These are phyloP conservation scores for Cremastobaeus sp. DNA, from an alignment of 2,888 invertebrate genomes.

Conservation along the genomic window DNA sequence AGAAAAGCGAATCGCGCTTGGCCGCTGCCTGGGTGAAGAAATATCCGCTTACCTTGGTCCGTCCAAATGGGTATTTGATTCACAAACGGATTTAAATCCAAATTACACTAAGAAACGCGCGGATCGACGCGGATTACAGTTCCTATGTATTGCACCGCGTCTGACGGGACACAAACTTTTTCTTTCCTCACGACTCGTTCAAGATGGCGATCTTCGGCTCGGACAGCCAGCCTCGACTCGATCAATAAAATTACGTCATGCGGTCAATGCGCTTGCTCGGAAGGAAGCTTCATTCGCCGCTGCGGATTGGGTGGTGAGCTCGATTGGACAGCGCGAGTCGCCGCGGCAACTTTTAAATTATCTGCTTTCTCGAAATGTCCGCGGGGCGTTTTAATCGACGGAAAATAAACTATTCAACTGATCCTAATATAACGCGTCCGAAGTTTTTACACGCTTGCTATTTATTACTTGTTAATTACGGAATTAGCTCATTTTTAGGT, in stretches of 20 bases:
- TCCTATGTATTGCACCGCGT: conserved; percentile 69
- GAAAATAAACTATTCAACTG: too few species aligned
- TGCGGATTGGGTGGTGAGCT: too few species aligned
- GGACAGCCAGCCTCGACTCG: conserved; percentile 67
- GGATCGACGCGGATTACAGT: conserved; percentile 77
- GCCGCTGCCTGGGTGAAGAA: conserved; percentile 26
- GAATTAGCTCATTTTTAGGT: too few species aligned
- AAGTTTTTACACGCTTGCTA: too few species aligned
- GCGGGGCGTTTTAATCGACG: too few species aligned
- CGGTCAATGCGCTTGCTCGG: conserved; percentile 65
- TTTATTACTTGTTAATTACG: too few species aligned
- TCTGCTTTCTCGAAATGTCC: too few species aligned
- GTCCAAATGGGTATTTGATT: conserved; percentile 86
- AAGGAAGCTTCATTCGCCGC: conserved; percentile 11
- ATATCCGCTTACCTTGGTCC: conserved; percentile 85
- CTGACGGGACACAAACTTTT: conserved; percentile 73
- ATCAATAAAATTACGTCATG: conserved; percentile 80
- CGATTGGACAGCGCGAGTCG: not conserved
- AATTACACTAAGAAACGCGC: conserved; percentile 75
- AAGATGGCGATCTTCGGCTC: conserved; percentile 79
- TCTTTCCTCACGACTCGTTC: conserved; percentile 78
- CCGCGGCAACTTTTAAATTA: too few species aligned
- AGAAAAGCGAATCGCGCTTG: conserved; percentile 71
- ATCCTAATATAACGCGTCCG: too few species aligned
- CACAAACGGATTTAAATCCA: conserved; percentile 81